Percentiles rank a stretch among this genome's conserved stretches.
These are phyloP conservation scores for Platycheirus rosarum DNA, from an alignment of 2,888 invertebrate genomes.

Conservation along the genomic window DNA sequence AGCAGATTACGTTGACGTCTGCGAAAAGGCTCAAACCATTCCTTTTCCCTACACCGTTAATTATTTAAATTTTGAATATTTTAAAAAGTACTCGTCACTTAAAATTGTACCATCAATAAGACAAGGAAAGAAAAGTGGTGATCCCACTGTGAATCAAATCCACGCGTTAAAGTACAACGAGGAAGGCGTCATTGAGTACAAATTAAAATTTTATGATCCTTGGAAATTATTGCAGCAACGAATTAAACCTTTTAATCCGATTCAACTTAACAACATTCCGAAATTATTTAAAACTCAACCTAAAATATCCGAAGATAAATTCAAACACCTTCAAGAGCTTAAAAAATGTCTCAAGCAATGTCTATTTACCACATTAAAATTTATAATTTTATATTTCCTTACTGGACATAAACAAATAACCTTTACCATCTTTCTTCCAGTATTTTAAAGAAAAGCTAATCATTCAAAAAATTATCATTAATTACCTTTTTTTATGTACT, in stretches of 20 bases:
- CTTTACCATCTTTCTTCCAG: background rate
- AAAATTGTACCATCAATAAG: conserved; percentile 19
- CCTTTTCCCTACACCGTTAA: conserved; percentile 26
- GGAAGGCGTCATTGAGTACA: conserved; percentile 4
- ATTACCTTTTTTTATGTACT: no score
- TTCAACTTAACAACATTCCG: background rate
- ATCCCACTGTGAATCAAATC: conserved; percentile 33
- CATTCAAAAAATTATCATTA: no score
- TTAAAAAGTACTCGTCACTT: conserved; percentile 1
- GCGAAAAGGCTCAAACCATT: conserved; percentile 27
- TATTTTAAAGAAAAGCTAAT: no score
- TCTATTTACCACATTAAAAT: background rate
- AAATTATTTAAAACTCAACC: background rate
- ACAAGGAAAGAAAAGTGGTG: conserved; percentile 29
- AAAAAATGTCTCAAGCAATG: background rate
- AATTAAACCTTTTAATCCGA: conserved; percentile 11
- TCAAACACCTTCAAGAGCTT: conserved; percentile 2
- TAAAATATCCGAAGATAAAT: background rate
- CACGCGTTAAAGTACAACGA: conserved; percentile 33
- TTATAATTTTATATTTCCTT: background rate
- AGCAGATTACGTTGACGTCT: conserved; percentile 28
- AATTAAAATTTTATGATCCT: conserved; percentile 14
- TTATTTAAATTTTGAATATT: conserved; percentile 16
- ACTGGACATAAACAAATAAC: background rate
- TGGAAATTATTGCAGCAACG: conserved; percentile 11